Evolutionary conservation across 1,140 invertebrate species (phyloP), one percentile per base, ranked within the genome.

Genomic region (Drosophila ohnishii): DNA sequence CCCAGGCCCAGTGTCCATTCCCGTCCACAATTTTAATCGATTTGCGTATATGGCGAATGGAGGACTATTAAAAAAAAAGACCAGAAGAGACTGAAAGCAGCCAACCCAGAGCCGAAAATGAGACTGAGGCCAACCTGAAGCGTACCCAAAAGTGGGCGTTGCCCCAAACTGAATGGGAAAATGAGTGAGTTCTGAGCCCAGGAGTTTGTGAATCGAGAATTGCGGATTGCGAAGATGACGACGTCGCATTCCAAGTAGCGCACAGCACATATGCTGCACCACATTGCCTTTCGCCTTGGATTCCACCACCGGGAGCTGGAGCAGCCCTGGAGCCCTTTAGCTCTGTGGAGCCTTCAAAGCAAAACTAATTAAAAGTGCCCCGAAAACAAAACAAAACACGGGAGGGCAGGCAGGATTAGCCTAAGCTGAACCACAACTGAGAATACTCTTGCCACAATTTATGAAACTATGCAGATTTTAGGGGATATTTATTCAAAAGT

Each of bases 351-450:
- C 62, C 79, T 74, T 77, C 70, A 82, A 86, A 90, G 79, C 89
- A 90, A 90, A 90, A 90, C 89, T 90, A 90, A 90, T 90, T 90
- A 90, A 90, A 90, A 90, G 88, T 90, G 84, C 65, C 80, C 89
- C 82, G 47, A 90, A 85, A 90, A 90, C 87, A 88, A 66, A 78
- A 66, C 39, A 66, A 30, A 66, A 30, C 22, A 25, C 47, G 7
- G 37, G 25, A 44, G 37, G 45, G 34, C 65, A 34, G n/a, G 14
- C 60, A n/a, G 34, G 65, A 69, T 69, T 69, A 69, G 65, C 62
- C 65, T 37, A 69, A 69, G 65, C 65, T 37, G 47, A 66, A 66
- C 47, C 61, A 66, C 50, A 51, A 28, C 30, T n/a, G 4, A 35
- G n/a, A 42, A 69, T 69, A 67, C 65, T 37, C 65, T 69, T 51